Evolutionary conservation across 2,797 vertebrate genomes (phyloP).

Genomic region (Fistularia tabacaria): DNA sequence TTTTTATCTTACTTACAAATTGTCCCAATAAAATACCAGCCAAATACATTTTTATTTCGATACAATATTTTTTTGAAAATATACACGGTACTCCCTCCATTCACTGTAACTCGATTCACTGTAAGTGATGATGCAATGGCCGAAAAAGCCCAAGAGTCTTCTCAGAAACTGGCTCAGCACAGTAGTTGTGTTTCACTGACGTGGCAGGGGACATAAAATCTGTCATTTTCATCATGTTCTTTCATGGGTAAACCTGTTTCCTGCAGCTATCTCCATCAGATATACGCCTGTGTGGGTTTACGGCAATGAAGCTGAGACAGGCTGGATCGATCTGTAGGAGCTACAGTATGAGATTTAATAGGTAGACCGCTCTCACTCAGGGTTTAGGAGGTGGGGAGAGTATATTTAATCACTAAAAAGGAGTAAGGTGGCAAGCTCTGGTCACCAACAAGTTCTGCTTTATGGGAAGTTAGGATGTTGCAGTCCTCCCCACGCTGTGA

Average conservation of each 20-base stretch:
- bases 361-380: conserved; percentile 52
- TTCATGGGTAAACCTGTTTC: conserved; percentile 66
- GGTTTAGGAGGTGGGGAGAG: conserved; percentile 44
- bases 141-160: conserved; percentile 35
- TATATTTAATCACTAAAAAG: conserved; percentile 70
- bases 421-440: conserved; percentile 54
- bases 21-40: conserved; percentile 12
- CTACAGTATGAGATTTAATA: conserved; percentile 65
- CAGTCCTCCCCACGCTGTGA: conserved; percentile 6
- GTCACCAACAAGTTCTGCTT: conserved; percentile 61
- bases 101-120: conserved; percentile 5
- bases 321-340: conserved; percentile 65
- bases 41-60: neutral
- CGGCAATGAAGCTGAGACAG: conserved; percentile 47
- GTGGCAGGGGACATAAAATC: conserved; percentile 63
- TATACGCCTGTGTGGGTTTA: conserved; percentile 66
- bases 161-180: conserved; percentile 43
- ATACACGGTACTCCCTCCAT: neutral
- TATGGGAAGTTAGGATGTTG: conserved; percentile 45
- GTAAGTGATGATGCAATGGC: conserved; percentile 23
- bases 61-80: neutral
- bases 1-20: conserved; percentile 18
- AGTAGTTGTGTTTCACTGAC: conserved; percentile 46
- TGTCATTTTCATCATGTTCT: conserved; percentile 70
- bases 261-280: conserved; percentile 65